phyloP scores from a whole-genome alignment of 2,888 invertebrate genomes.

The Polyommatus icarus region DNA sequence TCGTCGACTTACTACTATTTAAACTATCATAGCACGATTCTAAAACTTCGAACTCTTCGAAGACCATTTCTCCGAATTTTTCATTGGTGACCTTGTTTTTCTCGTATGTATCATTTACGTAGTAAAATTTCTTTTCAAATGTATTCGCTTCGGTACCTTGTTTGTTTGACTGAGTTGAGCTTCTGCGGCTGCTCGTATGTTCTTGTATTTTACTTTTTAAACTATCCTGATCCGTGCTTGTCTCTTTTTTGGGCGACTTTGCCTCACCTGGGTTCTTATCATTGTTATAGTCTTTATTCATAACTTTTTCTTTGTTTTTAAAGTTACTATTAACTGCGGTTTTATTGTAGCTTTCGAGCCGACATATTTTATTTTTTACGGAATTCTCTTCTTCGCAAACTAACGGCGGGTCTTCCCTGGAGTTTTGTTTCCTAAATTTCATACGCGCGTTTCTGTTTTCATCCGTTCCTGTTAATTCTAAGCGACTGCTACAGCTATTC shows the following conservation, averaged over 20 bases:
- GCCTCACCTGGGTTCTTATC: slow-evolving; percentile 38
- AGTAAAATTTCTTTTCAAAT: slow-evolving; percentile 81
- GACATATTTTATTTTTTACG: slow-evolving; percentile 75
- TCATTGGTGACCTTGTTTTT: slow-evolving; percentile 79
- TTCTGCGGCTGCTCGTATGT: slow-evolving; percentile 40
- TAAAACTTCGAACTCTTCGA: slow-evolving; percentile 89
- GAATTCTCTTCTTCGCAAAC: slow-evolving; percentile 72
- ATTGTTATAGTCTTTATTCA: slow-evolving; percentile 47
- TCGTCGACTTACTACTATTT: slow-evolving; percentile 77
- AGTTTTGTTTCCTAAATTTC: slow-evolving; percentile 63
- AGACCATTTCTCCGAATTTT: slow-evolving; percentile 91
- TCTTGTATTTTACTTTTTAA: slow-evolving; percentile 11
- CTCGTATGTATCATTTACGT: slow-evolving; percentile 80
- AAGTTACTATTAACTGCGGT: slow-evolving; percentile 71
- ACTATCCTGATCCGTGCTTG: slow-evolving; percentile 23
- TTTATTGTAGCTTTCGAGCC: slow-evolving; percentile 75
- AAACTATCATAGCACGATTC: slow-evolving; percentile 82
- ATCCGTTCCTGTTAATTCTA: slow-evolving; percentile 88
- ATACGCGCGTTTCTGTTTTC: slow-evolving; percentile 72
- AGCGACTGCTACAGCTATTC: slow-evolving; percentile 91
- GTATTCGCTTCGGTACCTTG: slow-evolving; percentile 55
- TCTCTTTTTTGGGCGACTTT: slow-evolving; percentile 41
- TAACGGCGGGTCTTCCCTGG: slow-evolving; percentile 70
- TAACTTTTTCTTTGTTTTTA: slow-evolving; percentile 61
- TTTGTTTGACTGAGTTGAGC: slow-evolving; percentile 50